Percentiles rank a stretch among this genome's conserved stretches.
These are phyloP conservation scores for Cataglyphis cursor DNA, from an alignment of 2,888 invertebrate species.

Conservation along the genomic window DNA sequence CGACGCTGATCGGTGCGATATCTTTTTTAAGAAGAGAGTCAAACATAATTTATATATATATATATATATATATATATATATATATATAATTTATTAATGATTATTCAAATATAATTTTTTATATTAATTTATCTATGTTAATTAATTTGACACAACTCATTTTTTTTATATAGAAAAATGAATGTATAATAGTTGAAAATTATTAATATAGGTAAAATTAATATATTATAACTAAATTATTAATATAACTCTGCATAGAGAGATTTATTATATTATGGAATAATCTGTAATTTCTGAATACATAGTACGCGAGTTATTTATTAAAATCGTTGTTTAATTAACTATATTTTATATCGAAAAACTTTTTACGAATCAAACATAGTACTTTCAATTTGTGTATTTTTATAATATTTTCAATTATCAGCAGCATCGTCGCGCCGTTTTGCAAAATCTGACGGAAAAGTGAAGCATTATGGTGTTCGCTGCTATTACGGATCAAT, in stretches of 20 bases:
- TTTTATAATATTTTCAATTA: background rate
- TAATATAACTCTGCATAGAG: background rate
- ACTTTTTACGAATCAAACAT: background rate
- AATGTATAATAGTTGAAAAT: background rate
- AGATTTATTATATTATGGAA: background rate
- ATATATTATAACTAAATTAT: background rate
- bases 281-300: background rate
- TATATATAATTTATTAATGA: background rate
- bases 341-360: background rate
- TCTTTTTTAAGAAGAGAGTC: background rate
- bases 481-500: background rate
- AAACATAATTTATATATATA: background rate
- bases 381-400: background rate
- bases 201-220: background rate
- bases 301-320: background rate
- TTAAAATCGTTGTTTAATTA: background rate
- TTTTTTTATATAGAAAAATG: background rate
- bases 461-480: background rate
- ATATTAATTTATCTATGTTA: background rate
- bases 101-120: constrained; percentile 7
- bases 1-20: constrained; percentile 44
- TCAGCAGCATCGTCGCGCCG: background rate
- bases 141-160: background rate
- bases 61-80: background rate
- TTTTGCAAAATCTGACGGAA: background rate